Evolutionary conservation across 2,888 invertebrate species (phyloP), one percentile per base, ranked within the genome.

Genomic region (Agrochola lota): DNA sequence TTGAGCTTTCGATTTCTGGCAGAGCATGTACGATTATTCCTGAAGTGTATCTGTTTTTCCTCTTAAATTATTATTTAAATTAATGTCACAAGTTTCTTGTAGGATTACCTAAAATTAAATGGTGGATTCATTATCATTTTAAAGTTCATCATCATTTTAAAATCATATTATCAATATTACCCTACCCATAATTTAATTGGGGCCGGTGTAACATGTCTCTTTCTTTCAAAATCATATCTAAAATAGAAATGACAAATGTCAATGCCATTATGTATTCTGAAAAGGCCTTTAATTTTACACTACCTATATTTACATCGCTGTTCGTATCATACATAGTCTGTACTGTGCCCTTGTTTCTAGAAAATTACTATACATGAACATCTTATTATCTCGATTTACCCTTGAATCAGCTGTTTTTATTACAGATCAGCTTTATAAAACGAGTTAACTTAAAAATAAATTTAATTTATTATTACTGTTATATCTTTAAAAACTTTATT

Each of bases 311-410:
- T 52, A 20, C n/a, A 26, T 67, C 59, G 12, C 43, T 43, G 23
- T 30, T 20, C 2, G 15, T 60, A 43, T 52, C 15, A 40, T 35
- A 15, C 17, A 17, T 43, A 23, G 20, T 57, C 0, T 68, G 35
- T 30, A 57, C n/a, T 11, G 43, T 78, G 74, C 40, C 23, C 17
- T 77, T 59, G 71, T 64, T 68, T 30, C 30, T 40, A 23, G 40
- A 62, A 74, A 78, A 83, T 78, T 55, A 74, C 46, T 60, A n/a
- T 15, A 46, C 30, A 30, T 43, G 43, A 52, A 49, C 57, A 77
- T 74, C 49, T 85, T 40, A 82, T 71, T 68, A 83, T 71, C 67
- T 85, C 40, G 60, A 70, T 74, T 67, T 43, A 68, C 55, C 78
- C 59, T 83, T 77, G 67, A 77, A 64, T 30, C 43, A 49, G 20